Evolutionary conservation across 1,140 invertebrate species (phyloP).

Genomic region (Micrasema minimum): DNA sequence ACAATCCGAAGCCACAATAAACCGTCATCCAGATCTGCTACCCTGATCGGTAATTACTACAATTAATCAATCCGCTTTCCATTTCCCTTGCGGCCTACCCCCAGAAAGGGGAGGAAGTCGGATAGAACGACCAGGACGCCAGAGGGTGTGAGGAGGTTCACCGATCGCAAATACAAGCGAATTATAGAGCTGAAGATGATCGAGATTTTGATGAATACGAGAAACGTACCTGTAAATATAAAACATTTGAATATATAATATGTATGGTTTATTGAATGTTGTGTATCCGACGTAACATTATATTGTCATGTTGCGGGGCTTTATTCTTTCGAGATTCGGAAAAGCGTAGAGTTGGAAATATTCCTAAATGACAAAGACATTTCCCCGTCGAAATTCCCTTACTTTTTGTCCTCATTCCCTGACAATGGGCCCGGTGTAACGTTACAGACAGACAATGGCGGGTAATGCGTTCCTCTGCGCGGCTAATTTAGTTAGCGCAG

Average conservation of each 20-base stretch:
- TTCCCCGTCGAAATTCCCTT: conserved; percentile 8
- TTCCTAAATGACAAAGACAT: neutral
- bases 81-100: conserved; percentile 39
- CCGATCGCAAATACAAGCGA: conserved; percentile 5
- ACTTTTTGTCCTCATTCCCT: conserved; percentile 14
- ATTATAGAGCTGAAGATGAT: conserved; percentile 1
- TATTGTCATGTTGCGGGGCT: no score
- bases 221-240: neutral
- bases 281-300: no score
- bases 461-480: conserved; percentile 36
- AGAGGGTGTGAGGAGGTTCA: neutral
- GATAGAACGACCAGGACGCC: neutral
- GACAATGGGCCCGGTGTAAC: conserved; percentile 38
- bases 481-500: conserved; percentile 48
- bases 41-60: conserved; percentile 52
- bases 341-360: neutral
- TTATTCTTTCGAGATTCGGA: no score
- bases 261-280: no score
- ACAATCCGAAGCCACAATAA: conserved; percentile 42
- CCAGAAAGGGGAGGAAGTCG: conserved; percentile 17
- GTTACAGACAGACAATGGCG: conserved; percentile 43
- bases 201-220: neutral
- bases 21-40: conserved; percentile 49
- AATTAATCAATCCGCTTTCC: conserved; percentile 54
- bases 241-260: no score